Evolutionary conservation across 2,797 vertebrate species (phyloP).

Genomic region (Lutjanus campechanus): DNA sequence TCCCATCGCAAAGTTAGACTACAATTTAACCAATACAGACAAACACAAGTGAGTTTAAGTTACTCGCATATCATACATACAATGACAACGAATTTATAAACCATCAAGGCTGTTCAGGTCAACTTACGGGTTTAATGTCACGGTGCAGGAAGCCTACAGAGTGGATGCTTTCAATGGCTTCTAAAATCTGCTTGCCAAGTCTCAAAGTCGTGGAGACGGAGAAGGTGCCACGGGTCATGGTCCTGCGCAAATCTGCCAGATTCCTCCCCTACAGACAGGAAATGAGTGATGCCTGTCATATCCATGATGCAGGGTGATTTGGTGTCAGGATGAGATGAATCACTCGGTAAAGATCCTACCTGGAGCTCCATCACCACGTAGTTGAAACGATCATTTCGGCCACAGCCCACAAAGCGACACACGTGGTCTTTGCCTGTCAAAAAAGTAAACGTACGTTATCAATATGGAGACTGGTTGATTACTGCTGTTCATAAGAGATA

Average conservation of each 20-base stretch:
- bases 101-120: neutral
- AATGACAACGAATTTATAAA: neutral
- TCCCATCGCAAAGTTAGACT: slow-evolving; percentile 98
- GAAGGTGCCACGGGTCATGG: slow-evolving; percentile 93
- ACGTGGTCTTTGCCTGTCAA: slow-evolving; percentile 97
- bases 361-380: slow-evolving; percentile 99
- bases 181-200: slow-evolving; percentile 96
- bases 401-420: slow-evolving; percentile 98
- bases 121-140: slow-evolving; percentile 98
- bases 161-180: slow-evolving; percentile 98
- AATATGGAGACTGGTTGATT: neutral
- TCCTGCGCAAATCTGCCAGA: slow-evolving; percentile 95
- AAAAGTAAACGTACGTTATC: neutral
- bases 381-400: slow-evolving; percentile 98
- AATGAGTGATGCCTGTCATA: neutral
- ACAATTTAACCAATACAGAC: slow-evolving; percentile 80
- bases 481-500: neutral
- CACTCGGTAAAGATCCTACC: slow-evolving; percentile 79
- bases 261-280: slow-evolving; percentile 90
- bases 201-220: slow-evolving; percentile 94
- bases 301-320: neutral
- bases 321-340: neutral
- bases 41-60: slow-evolving; percentile 11
- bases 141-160: slow-evolving; percentile 98
- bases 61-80: neutral